These are phyloP conservation scores for Xestia c-nigrum DNA, from an alignment of 2,888 invertebrate species.

Conservation along the genomic window DNA sequence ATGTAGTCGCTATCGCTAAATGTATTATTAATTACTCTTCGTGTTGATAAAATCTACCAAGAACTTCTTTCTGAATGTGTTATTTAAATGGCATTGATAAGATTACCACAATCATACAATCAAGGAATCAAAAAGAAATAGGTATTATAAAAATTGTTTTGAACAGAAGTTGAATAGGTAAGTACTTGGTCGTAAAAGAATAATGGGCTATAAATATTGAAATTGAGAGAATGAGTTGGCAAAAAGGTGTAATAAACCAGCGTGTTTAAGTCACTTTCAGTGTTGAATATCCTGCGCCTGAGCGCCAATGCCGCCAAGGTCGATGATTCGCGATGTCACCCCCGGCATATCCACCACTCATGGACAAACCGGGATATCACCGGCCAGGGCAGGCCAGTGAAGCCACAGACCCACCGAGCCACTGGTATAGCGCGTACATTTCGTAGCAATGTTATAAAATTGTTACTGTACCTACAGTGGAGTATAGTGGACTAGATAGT, in stretches of 20 bases:
- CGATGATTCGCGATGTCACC: too few relatives aligned
- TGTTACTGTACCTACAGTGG: not conserved
- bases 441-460: slow-evolving; percentile 11
- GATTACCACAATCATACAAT: slow-evolving; percentile 9
- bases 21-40: not conserved
- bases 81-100: slow-evolving; percentile 5
- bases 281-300: not conserved
- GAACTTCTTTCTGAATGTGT: not conserved
- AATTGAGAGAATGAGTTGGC: not conserved
- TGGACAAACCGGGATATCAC: too few relatives aligned
- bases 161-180: not conserved
- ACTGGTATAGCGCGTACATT: slow-evolving; percentile 17
- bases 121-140: not conserved
- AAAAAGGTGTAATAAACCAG: not conserved
- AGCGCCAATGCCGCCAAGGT: not conserved
- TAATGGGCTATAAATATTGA: not conserved
- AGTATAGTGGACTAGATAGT: slow-evolving; percentile 1
- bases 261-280: not conserved
- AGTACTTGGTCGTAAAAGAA: not conserved
- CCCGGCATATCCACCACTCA: too few relatives aligned
- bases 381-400: not conserved
- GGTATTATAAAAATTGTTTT: not conserved
- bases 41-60: not conserved
- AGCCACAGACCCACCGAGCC: not conserved
- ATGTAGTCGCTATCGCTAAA: not conserved